Base-by-base conservation (phyloP, 2,888 invertebrate genomes). In the Unio pictorum region DNA sequence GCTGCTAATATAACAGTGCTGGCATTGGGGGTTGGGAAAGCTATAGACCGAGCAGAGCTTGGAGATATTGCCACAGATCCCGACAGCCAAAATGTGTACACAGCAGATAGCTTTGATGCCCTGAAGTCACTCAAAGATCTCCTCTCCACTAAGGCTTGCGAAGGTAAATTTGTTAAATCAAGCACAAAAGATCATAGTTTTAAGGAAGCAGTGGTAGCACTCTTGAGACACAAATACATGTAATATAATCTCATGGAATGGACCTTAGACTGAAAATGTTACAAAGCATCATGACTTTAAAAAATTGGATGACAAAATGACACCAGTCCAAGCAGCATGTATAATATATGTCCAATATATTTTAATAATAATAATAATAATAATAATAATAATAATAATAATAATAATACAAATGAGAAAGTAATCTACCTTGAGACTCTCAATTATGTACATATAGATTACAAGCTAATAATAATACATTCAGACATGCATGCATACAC, bases 11-110 rank as follows among this genome's bases (percentile, higher is more conserved):
- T 82, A 56, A 81, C 78, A 6, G 71, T 85, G 60, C 69, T 85
- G 23, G 82, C 85, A n/a, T 77, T 85, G 61, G 85, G 85, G 61
- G 78, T 85, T 20, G 85, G 85, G 15, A 76, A 64, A 45, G 82
- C 80, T 55, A 77, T 81, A 26, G 74, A 77, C 55, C 72, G 70
- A 45, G 34, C 65, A 1, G 84, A 85, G 69, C 72, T 85, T 26
- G 76, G 82, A 26, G 74, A 72, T 55, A 85, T 87, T 45, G 86
- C 84, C 60, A 83, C 83, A 0, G 78, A 83, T 64, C 86, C 86
- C 7, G 81, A 83, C 68, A 84, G 81, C 60, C 85, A 84, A 26
- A 85, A 86, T 73, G 82, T 85, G 57, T 87, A 81, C 77, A 82
- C 75, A 58, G 84, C 87, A 7, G 78, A 81, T 28, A 82, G 80